A percentile compares a stretch with the other conserved stretches of the same genome.
Conservation (phyloP, 37 sponge, comb jelly and placozoan genomes). For the Aphrocallistes beatrix region DNA sequence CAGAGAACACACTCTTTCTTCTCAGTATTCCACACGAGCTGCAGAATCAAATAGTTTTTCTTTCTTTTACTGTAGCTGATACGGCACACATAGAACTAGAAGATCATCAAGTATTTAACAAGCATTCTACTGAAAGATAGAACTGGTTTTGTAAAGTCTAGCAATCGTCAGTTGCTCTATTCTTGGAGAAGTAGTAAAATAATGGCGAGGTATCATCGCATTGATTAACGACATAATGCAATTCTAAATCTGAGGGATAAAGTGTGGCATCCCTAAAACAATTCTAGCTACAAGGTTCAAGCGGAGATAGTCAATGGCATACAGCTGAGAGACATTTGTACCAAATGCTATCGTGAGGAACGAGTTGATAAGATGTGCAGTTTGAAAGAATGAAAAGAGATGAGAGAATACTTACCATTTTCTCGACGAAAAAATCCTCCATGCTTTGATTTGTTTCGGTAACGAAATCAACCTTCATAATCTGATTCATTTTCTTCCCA, state of each 20-base stretch:
- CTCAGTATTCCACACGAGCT: constrained; percentile 1
- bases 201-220: no score
- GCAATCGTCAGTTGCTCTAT: no score
- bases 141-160: no score
- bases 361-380: neutral
- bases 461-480: neutral
- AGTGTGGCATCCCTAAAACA: neutral
- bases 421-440: constrained; percentile 19
- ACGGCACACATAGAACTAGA: constrained; percentile 14
- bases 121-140: no score
- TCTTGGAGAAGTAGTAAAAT: no score
- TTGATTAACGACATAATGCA: no score
- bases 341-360: neutral
- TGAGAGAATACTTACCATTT: neutral
- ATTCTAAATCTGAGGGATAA: no score
- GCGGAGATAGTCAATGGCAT: neutral
- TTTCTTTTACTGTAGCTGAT: neutral
- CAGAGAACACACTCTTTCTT: constrained; percentile 7
- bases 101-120: no score
- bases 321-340: neutral
- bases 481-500: constrained; percentile 10
- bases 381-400: no score
- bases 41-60: neutral
- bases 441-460: constrained; percentile 4
- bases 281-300: neutral